phyloP scores from a whole-genome alignment of 2,113 vertebrate genomes.

The Callospermophilus lateralis region DNA sequence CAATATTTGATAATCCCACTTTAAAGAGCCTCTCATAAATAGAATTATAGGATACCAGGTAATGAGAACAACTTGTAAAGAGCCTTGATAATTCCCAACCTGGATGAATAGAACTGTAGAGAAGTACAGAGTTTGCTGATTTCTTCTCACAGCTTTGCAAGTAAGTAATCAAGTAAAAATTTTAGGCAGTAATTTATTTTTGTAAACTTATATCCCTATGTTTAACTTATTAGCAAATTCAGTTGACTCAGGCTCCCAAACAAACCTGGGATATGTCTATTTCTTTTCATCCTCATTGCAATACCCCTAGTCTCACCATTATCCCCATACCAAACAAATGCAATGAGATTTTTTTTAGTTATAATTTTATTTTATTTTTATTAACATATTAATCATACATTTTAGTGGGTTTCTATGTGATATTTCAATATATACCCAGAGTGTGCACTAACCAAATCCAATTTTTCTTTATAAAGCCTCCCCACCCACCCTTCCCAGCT shows the following conservation, averaged over 20 bases:
- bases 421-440: not conserved
- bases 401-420: not conserved
- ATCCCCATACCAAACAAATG: not conserved
- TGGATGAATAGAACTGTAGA: not conserved
- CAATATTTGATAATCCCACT: not conserved
- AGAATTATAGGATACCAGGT: not conserved
- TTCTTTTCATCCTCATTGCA: not conserved
- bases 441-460: not conserved
- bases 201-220: not conserved
- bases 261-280: not conserved
- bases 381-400: too few species aligned
- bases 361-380: not conserved
- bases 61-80: not conserved
- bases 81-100: not conserved
- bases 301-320: not conserved
- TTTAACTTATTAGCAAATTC: not conserved
- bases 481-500: not conserved
- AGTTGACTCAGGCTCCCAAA: not conserved
- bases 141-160: not conserved
- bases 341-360: not conserved
- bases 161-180: not conserved
- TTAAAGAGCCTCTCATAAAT: not conserved
- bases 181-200: not conserved
- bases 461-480: not conserved
- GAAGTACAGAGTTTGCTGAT: not conserved